A percentile compares a stretch with the other conserved stretches of the same genome.
Conservation (phyloP, 2,113 vertebrate species). For the Triplophysa siluroides region DNA sequence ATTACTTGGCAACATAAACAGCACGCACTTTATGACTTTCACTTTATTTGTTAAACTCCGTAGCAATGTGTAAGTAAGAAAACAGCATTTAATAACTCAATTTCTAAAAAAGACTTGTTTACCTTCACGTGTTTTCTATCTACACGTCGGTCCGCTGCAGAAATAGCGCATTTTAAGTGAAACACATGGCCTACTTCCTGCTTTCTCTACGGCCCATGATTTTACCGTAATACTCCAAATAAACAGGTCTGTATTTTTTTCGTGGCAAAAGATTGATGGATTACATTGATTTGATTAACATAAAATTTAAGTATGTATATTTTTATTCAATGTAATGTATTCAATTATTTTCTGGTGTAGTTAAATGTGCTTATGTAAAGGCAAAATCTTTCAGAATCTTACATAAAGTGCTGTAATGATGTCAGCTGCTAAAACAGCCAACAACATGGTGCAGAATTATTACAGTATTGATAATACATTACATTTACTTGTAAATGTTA, state of each 20-base stretch:
- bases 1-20: background rate
- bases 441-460: no score
- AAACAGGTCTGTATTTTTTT: background rate
- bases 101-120: background rate
- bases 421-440: no score
- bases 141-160: background rate
- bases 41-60: background rate
- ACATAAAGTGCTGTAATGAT: no score
- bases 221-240: slow-evolving; percentile 36
- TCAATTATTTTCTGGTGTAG: no score
- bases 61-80: background rate
- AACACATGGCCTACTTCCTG: slow-evolving; percentile 49
- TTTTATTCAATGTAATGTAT: no score
- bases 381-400: no score
- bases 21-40: background rate
- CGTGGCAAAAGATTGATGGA: no score
- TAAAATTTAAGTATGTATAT: no score
- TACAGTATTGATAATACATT: no score
- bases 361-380: no score
- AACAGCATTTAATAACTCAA: background rate
- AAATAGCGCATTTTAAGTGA: background rate
- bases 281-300: no score
- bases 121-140: slow-evolving; percentile 1
- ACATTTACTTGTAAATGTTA: no score
- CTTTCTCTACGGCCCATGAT: background rate